Conservation (phyloP, 2,888 invertebrate genomes). For the Pandemis cinnamomeana region DNA sequence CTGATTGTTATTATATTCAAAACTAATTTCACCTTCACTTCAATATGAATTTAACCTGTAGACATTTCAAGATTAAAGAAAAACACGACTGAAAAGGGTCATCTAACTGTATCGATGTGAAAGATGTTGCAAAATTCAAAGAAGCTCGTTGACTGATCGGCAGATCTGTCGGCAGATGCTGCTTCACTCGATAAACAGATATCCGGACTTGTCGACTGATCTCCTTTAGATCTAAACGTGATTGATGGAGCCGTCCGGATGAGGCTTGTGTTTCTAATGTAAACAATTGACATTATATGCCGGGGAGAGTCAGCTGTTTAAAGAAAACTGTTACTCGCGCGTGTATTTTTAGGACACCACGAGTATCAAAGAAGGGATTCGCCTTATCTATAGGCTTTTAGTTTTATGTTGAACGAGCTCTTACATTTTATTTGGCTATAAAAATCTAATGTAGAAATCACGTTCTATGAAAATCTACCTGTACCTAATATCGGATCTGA, state of each 20-base stretch:
- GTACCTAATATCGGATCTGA: neutral
- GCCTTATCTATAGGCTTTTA: slow-evolving; percentile 23
- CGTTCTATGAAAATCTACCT: neutral
- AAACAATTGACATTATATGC: slow-evolving; percentile 37
- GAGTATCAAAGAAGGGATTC: slow-evolving; percentile 14
- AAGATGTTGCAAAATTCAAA: slow-evolving; percentile 24
- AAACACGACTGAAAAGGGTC: slow-evolving; percentile 8
- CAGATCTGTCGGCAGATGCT: slow-evolving; percentile 33
- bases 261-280: slow-evolving; percentile 25
- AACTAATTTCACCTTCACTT: neutral
- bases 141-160: slow-evolving; percentile 19
- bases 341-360: slow-evolving; percentile 34
- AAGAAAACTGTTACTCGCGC: slow-evolving; percentile 30
- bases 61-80: slow-evolving; percentile 9
- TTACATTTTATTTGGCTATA: slow-evolving; percentile 29
- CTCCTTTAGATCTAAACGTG: slow-evolving; percentile 27
- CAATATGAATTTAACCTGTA: neutral
- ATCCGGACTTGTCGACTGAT: slow-evolving; percentile 37
- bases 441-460: slow-evolving; percentile 16
- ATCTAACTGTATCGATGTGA: neutral
- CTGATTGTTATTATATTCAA: neutral
- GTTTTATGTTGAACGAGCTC: slow-evolving; percentile 23
- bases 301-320: slow-evolving; percentile 29
- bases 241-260: slow-evolving; percentile 34
- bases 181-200: slow-evolving; percentile 30